A percentile compares a stretch with the other conserved stretches of the same genome.
Evolutionary conservation across 2,797 vertebrate species (phyloP).

Genomic region (Bradypodion ventrale): DNA sequence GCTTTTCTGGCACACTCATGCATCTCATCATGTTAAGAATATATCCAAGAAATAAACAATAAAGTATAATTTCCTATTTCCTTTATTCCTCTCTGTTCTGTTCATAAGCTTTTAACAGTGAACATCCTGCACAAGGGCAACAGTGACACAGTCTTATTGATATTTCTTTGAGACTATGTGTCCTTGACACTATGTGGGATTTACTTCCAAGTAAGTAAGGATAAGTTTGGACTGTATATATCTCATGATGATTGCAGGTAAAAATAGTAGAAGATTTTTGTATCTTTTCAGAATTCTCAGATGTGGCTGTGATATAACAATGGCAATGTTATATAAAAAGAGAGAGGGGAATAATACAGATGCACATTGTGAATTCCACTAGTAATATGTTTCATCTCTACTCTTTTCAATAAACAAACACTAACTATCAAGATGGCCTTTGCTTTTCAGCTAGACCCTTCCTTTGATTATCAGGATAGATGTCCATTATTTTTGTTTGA

Average conservation of each 20-base stretch:
- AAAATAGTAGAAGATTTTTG: background rate
- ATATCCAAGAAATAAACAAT: no score
- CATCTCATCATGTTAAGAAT: no score
- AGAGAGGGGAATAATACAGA: background rate
- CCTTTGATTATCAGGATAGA: conserved; percentile 1
- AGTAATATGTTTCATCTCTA: background rate
- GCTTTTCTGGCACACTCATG: no score
- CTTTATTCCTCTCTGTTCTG: background rate
- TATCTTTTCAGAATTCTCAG: background rate
- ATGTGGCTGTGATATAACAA: background rate
- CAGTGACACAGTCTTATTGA: background rate
- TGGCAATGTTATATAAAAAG: background rate
- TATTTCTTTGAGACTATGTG: background rate
- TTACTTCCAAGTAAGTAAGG: background rate
- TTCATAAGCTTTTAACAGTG: background rate
- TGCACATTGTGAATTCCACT: background rate
- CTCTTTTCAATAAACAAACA: background rate
- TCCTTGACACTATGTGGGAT: background rate
- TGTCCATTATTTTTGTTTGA: conserved; percentile 53
- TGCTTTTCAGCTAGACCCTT: background rate
- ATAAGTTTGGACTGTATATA: background rate
- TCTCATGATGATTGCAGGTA: background rate
- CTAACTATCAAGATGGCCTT: background rate
- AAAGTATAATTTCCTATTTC: background rate
- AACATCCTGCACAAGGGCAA: background rate